A percentile compares a stretch with the other conserved stretches of the same genome.
Conservation (phyloP, 2,797 vertebrate species). For the Brachymystax lenok region DNA sequence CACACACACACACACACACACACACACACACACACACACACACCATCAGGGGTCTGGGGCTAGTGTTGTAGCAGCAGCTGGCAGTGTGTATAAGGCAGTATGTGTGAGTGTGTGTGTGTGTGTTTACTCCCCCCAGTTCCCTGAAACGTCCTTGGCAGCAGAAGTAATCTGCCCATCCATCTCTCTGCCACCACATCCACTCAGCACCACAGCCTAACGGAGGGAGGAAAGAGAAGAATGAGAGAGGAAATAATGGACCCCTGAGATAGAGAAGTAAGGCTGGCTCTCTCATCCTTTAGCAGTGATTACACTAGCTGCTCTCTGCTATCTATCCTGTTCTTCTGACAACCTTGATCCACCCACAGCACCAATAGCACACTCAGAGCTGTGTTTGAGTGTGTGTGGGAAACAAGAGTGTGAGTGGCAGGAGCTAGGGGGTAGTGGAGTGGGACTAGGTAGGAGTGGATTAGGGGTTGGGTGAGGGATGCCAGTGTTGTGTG, state of each 20-base stretch:
- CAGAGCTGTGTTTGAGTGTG: background rate
- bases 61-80: background rate
- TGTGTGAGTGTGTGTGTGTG: background rate
- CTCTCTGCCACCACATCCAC: constrained; percentile 30
- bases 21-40: background rate
- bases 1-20: constrained; percentile 10
- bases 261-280: constrained; percentile 30
- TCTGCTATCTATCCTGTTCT: constrained; percentile 26
- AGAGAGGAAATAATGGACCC: background rate
- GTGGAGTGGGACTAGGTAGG: background rate
- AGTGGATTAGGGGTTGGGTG: background rate
- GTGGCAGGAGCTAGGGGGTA: background rate
- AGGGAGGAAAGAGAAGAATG: background rate
- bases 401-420: background rate
- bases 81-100: too few species aligned
- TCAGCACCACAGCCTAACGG: background rate
- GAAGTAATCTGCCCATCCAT: constrained; percentile 38
- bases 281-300: constrained; percentile 29
- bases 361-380: constrained; percentile 20
- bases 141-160: constrained; percentile 34
- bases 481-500: background rate
- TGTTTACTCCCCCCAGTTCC: background rate
- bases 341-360: constrained; percentile 38
- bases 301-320: constrained; percentile 47
- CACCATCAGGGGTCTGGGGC: background rate